These are phyloP conservation scores for Ichneumon xanthorius DNA, from an alignment of 2,888 invertebrate genomes.

Conservation along the genomic window DNA sequence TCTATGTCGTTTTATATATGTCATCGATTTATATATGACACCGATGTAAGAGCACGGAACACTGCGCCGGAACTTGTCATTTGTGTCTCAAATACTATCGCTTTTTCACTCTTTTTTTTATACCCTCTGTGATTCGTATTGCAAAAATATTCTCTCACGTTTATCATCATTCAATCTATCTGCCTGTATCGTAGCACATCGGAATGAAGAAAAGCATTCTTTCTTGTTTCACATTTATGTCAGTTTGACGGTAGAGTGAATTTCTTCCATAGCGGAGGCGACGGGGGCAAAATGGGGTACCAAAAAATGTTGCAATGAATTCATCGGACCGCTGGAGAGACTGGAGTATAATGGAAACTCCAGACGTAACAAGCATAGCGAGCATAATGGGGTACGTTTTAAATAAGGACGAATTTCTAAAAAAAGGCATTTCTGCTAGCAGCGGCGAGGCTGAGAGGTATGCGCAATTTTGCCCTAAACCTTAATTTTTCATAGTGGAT, in stretches of 20 bases:
- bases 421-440: too few species aligned
- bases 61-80: conserved; percentile 44
- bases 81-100: conserved; percentile 30
- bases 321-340: not conserved
- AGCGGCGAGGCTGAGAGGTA: too few species aligned
- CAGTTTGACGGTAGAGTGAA: not conserved
- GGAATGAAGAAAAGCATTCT: not conserved
- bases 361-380: too few species aligned
- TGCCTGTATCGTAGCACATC: not conserved
- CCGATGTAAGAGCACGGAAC: conserved; percentile 19
- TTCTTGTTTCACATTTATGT: conserved; percentile 3
- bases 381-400: too few species aligned
- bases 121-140: not conserved
- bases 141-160: conserved; percentile 4
- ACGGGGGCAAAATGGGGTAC: too few species aligned
- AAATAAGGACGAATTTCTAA: too few species aligned
- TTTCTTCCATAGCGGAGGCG: not conserved
- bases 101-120: conserved; percentile 26
- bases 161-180: conserved; percentile 10
- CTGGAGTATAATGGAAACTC: too few species aligned
- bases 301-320: too few species aligned
- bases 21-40: conserved; percentile 13
- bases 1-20: conserved; percentile 29
- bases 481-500: too few species aligned
- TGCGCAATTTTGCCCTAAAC: too few species aligned